Conservation (phyloP, 1,140 invertebrate species). For the Solen grandis region DNA sequence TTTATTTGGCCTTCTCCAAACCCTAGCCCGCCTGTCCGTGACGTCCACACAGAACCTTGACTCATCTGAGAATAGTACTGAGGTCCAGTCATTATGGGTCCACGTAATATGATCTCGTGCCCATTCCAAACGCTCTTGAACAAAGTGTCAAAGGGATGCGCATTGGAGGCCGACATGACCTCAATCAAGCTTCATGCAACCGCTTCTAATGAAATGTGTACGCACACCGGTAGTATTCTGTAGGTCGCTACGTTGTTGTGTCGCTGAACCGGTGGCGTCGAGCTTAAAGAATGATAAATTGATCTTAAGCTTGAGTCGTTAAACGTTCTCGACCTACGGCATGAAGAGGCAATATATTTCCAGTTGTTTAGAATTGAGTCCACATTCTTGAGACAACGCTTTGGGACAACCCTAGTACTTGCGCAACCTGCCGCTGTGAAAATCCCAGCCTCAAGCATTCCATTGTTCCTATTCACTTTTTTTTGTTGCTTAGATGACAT, state of each 20-base stretch:
- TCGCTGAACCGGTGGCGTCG: not conserved
- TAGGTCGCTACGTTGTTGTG: not conserved
- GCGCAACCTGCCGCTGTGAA: no score
- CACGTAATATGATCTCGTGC: not conserved
- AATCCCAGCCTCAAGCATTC: no score
- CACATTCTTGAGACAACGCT: not conserved
- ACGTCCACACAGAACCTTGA: not conserved
- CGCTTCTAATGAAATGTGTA: not conserved
- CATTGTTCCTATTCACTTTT: no score
- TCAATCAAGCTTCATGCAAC: not conserved
- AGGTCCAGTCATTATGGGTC: no score
- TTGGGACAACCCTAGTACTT: not conserved
- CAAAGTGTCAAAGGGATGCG: not conserved
- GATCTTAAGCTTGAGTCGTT: not conserved
- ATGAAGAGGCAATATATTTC: not conserved
- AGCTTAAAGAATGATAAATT: no score
- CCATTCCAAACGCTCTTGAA: constrained; percentile 9
- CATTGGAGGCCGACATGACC: no score
- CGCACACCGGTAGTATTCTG: not conserved
- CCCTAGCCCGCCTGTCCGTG: no score
- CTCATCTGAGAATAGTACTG: not conserved
- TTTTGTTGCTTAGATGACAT: no score
- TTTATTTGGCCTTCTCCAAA: no score
- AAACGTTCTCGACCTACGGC: constrained; percentile 5
- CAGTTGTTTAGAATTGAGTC: not conserved